Conservation (phyloP, 2,888 invertebrate species). For the Catotricha subobsoleta region DNA sequence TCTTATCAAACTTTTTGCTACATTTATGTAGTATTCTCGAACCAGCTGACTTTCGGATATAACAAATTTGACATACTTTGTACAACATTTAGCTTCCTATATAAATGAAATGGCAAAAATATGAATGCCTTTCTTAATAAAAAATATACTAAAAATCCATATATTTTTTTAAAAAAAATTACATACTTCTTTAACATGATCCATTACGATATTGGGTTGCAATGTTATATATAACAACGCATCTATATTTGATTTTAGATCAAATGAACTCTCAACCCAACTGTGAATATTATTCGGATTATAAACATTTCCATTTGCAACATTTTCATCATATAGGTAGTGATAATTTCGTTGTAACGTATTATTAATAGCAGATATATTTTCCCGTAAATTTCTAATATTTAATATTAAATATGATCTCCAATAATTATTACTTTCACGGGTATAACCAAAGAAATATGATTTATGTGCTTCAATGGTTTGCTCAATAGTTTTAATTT, state of each 20-base stretch:
- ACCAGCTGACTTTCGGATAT: constrained; percentile 2
- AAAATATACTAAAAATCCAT: no score
- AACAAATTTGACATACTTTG: background rate
- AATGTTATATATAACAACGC: background rate
- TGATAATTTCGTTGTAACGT: background rate
- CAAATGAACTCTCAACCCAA: no score
- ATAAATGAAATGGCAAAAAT: background rate
- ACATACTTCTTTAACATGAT: background rate
- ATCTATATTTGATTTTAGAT: background rate
- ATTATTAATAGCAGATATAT: background rate
- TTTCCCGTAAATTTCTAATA: background rate
- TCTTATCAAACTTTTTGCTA: background rate
- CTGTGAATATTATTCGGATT: background rate
- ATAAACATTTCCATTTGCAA: background rate
- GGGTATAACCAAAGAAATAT: background rate
- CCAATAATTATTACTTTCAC: background rate
- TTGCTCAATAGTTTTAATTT: background rate
- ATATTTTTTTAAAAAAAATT: no score
- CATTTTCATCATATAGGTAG: background rate
- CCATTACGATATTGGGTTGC: background rate
- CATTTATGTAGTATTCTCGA: constrained; percentile 1
- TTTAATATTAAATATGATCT: background rate
- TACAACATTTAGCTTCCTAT: constrained; percentile 3
- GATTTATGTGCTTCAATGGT: background rate
- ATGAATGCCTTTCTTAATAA: background rate